Conservation (phyloP, 2,888 invertebrate species). For the Lycophotia porphyrea region DNA sequence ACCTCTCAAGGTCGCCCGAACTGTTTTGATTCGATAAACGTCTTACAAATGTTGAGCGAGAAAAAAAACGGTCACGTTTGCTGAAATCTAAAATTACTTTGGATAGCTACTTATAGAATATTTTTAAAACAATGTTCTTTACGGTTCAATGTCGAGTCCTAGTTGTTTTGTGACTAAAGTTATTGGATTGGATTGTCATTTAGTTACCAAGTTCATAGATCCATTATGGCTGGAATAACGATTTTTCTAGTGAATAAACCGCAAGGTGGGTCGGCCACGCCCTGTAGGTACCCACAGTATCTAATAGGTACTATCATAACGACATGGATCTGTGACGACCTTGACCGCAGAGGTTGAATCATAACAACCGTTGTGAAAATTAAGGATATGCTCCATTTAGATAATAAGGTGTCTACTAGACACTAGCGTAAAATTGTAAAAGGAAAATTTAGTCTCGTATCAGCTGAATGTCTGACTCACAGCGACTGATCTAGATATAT, state of each 20-base stretch:
- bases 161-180: slow-evolving; percentile 24
- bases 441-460: slow-evolving; percentile 15
- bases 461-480: slow-evolving; percentile 19
- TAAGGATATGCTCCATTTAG: slow-evolving; percentile 60
- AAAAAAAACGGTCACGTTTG: slow-evolving; percentile 27
- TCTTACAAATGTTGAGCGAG: slow-evolving; percentile 40
- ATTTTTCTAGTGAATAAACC: slow-evolving; percentile 70
- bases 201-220: slow-evolving; percentile 53
- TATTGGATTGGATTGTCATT: slow-evolving; percentile 39
- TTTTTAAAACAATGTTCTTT: slow-evolving; percentile 20
- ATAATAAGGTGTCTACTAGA: slow-evolving; percentile 37
- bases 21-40: slow-evolving; percentile 63
- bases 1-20: slow-evolving; percentile 63
- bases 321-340: slow-evolving; percentile 74
- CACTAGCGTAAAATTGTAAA: slow-evolving; percentile 24
- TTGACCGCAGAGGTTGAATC: slow-evolving; percentile 73
- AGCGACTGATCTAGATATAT: slow-evolving; percentile 27
- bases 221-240: slow-evolving; percentile 68
- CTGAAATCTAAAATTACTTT: slow-evolving; percentile 31
- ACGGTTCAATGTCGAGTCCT: slow-evolving; percentile 10
- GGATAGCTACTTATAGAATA: background rate
- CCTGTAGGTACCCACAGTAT: slow-evolving; percentile 66
- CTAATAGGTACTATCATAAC: slow-evolving; percentile 67
- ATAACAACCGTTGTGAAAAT: slow-evolving; percentile 67
- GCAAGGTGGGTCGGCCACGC: slow-evolving; percentile 79